These are phyloP conservation scores for Shinisaurus crocodilurus DNA, from an alignment of 2,113 vertebrate genomes.

Conservation along the genomic window DNA sequence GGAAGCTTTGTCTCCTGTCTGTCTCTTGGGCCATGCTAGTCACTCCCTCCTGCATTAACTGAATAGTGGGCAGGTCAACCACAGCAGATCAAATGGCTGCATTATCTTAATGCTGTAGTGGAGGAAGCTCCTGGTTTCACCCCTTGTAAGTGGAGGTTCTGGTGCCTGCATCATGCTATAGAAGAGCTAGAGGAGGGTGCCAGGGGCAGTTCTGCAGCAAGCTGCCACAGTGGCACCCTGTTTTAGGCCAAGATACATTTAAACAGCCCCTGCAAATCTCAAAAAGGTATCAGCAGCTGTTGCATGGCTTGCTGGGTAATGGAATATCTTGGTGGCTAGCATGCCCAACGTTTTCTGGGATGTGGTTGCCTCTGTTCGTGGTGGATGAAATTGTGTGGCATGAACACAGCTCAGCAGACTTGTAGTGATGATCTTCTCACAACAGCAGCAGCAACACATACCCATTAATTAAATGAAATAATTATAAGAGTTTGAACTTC, in stretches of 20 bases:
- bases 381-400: background rate
- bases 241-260: background rate
- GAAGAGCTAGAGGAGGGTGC: background rate
- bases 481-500: background rate
- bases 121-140: background rate
- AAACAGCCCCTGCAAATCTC: background rate
- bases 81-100: background rate
- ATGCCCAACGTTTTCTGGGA: background rate
- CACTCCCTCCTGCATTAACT: background rate
- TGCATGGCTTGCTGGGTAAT: background rate
- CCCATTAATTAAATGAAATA: background rate
- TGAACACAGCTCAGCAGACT: background rate
- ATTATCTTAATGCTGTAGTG: background rate
- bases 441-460: background rate
- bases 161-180: too few species aligned
- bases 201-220: background rate
- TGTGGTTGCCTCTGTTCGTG: background rate
- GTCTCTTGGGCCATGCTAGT: background rate
- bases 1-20: background rate
- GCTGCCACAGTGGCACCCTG: background rate
- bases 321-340: background rate
- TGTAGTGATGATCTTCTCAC: background rate
- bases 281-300: too few species aligned
- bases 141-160: background rate
- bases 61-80: background rate